phyloP scores from a whole-genome alignment of 2,113 vertebrate species.

The Hydrochoerus hydrochaeris region DNA sequence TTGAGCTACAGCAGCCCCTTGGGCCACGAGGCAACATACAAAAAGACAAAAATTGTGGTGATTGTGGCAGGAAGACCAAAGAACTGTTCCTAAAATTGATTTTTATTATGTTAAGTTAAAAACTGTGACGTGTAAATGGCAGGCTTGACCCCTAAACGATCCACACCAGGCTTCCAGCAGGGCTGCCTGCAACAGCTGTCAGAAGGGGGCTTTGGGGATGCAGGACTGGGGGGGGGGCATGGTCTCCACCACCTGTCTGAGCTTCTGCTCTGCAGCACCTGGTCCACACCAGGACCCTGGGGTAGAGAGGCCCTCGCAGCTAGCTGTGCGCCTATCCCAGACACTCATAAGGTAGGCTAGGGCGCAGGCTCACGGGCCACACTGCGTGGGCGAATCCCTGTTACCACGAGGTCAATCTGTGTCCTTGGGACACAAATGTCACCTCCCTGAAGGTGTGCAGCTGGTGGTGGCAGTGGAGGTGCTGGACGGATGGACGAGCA shows the following conservation, averaged over 20 bases:
- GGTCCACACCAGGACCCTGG: rapidly evolving
- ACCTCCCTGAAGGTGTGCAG: neutral
- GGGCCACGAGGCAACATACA: neutral
- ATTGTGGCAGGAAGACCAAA: neutral
- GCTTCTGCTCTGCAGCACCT: neutral
- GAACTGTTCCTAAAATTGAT: neutral
- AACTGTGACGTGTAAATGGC: no score
- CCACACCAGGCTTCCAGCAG: rapidly evolving
- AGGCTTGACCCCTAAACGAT: rapidly evolving
- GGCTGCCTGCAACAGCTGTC: neutral
- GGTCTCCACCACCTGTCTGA: neutral
- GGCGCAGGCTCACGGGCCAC: neutral
- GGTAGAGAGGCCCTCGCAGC: neutral
- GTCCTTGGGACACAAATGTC: neutral
- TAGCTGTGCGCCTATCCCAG: neutral
- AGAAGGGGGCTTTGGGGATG: neutral
- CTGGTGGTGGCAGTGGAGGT: neutral
- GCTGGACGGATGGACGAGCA: rapidly evolving
- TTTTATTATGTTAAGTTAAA: neutral
- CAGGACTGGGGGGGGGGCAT: no score
- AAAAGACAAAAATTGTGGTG: neutral
- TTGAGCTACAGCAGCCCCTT: neutral
- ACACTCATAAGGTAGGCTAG: neutral
- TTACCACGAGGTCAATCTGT: neutral
- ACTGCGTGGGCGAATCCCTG: rapidly evolving